Conservation (phyloP, 2,797 vertebrate species). For the Babyrousa celebensis region DNA sequence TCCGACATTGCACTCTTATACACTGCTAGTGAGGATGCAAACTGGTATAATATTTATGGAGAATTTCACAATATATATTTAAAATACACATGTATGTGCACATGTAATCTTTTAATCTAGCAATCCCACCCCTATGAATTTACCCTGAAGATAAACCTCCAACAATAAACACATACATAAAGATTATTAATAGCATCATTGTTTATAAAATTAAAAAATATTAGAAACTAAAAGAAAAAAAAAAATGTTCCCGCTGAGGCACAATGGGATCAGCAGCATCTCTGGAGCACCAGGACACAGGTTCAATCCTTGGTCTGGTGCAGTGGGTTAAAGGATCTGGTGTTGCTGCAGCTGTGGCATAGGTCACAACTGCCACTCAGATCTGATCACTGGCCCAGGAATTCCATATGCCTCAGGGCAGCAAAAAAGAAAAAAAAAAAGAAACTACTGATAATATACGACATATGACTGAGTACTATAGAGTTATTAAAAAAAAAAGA, state of each 20-base stretch:
- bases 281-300: too few relatives aligned
- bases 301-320: too few relatives aligned
- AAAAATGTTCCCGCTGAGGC: too few relatives aligned
- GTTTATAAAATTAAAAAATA: slow-evolving; percentile 28
- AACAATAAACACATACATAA: not conserved
- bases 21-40: not conserved
- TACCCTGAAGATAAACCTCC: slow-evolving; percentile 49
- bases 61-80: slow-evolving; percentile 51
- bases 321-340: too few relatives aligned
- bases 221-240: not conserved
- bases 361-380: too few relatives aligned
- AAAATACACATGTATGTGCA: not conserved
- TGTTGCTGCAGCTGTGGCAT: too few relatives aligned
- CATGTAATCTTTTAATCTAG: not conserved
- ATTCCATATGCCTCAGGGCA: too few relatives aligned
- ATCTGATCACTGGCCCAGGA: too few relatives aligned
- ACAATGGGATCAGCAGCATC: too few relatives aligned
- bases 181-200: not conserved
- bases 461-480: not conserved
- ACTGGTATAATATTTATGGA: not conserved
- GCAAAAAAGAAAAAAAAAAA: too few relatives aligned
- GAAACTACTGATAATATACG: not conserved
- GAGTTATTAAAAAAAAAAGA: slow-evolving; percentile 14
- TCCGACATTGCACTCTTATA: not conserved
- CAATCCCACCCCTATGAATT: slow-evolving; percentile 11